These are phyloP conservation scores for Pseudococcus jackbeardsleyi DNA, from an alignment of 2,888 invertebrate species.

Conservation along the genomic window DNA sequence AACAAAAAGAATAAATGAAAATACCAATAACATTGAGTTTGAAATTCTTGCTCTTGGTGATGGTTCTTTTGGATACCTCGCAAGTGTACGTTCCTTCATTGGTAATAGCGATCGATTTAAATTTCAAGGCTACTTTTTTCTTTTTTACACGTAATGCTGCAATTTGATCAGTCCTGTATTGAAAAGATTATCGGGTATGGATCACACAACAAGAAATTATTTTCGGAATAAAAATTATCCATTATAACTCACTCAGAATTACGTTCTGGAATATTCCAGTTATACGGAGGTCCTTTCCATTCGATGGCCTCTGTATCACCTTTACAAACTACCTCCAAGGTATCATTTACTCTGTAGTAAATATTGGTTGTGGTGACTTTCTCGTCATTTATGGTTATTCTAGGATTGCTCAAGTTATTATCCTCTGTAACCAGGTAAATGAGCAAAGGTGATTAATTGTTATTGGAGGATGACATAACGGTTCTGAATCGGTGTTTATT, in stretches of 20 bases:
- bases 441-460: not conserved
- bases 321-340: conserved; percentile 16
- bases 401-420: not conserved
- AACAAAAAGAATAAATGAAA: not conserved
- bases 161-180: not conserved
- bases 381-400: not conserved
- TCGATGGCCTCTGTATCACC: conserved; percentile 38
- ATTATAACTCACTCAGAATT: not conserved
- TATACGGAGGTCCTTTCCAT: conserved; percentile 45
- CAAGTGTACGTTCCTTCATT: conserved; percentile 45
- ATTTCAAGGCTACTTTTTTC: conserved; percentile 45
- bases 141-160: not conserved
- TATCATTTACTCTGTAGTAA: not conserved
- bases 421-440: conserved; percentile 11
- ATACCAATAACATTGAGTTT: conserved; percentile 41
- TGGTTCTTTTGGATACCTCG: not conserved
- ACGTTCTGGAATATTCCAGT: conserved; percentile 48
- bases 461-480: too few species aligned
- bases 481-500: too few species aligned
- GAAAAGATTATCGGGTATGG: too few species aligned
- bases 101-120: not conserved
- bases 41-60: not conserved
- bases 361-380: not conserved
- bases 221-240: not conserved
- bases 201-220: too few species aligned